Evolutionary conservation across 2,888 invertebrate genomes (phyloP).

Genomic region (Lydus trimaculatus): DNA sequence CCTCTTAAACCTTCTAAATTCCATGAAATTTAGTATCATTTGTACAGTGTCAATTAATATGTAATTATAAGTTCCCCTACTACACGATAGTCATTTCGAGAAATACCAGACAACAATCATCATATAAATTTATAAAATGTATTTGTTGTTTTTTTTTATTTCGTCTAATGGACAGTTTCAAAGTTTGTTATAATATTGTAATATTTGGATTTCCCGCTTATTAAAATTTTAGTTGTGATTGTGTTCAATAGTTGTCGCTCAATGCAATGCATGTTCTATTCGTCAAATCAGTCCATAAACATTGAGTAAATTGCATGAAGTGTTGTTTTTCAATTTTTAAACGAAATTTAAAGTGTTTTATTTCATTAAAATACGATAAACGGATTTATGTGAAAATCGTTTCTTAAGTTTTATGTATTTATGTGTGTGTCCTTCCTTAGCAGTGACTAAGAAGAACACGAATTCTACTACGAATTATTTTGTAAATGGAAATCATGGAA

Average conservation of each 20-base stretch:
- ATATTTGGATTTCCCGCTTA: slow-evolving; percentile 28
- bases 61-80: background rate
- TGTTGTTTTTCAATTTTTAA: slow-evolving; percentile 38
- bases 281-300: slow-evolving; percentile 45
- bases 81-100: background rate
- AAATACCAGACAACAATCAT: background rate
- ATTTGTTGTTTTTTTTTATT: background rate
- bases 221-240: slow-evolving; percentile 21
- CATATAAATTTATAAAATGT: background rate
- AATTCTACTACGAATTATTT: too few species aligned
- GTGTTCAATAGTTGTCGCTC: slow-evolving; percentile 34
- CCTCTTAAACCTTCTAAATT: background rate
- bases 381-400: slow-evolving; percentile 19
- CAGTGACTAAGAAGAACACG: slow-evolving; percentile 59
- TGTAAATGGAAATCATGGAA: slow-evolving; percentile 47
- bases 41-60: background rate
- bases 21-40: background rate
- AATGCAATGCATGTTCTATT: slow-evolving; percentile 37
- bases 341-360: slow-evolving; percentile 39
- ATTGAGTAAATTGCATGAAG: slow-evolving; percentile 47
- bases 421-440: slow-evolving; percentile 55
- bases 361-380: slow-evolving; percentile 24
- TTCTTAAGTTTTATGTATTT: slow-evolving; percentile 15
- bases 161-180: background rate
- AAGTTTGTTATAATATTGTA: background rate